Conservation (phyloP, 2,888 invertebrate genomes). For the Volucella inanis region DNA sequence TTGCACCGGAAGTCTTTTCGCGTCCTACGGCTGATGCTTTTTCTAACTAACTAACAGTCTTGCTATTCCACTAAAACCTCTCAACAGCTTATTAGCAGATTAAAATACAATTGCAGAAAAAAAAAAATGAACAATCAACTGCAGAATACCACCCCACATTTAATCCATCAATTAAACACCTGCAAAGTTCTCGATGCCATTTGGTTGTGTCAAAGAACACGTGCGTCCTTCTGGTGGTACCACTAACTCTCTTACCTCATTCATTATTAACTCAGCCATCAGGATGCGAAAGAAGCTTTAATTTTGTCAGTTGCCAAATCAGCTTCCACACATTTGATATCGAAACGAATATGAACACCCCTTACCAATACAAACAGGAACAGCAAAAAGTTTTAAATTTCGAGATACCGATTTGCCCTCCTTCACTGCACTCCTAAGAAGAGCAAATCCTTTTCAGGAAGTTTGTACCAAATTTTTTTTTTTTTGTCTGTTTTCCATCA, state of each 20-base stretch:
- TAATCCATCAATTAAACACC: constrained; percentile 22
- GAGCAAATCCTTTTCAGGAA: constrained; percentile 61
- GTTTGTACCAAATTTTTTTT: constrained; percentile 24
- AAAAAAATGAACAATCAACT: constrained; percentile 25
- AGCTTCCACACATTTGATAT: constrained; percentile 54
- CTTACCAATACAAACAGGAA: constrained; percentile 20
- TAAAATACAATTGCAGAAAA: no score
- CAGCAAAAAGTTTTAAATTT: constrained; percentile 49
- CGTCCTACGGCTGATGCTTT: no score
- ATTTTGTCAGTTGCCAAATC: constrained; percentile 47
- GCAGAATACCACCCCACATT: constrained; percentile 4
- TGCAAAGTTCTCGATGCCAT: constrained; percentile 38
- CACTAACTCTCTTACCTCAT: constrained; percentile 52
- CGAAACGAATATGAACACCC: background rate
- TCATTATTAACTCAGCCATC: constrained; percentile 48
- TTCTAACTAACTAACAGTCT: no score
- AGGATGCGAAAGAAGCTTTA: constrained; percentile 13
- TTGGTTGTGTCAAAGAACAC: constrained; percentile 21
- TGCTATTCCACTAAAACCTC: no score
- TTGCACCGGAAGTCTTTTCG: no score
- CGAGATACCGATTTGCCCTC: constrained; percentile 37
- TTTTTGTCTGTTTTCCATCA: constrained; percentile 30
- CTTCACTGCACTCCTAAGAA: constrained; percentile 36
- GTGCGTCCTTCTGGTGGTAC: constrained; percentile 46
- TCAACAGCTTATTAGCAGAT: no score